Conservation (phyloP, 2,888 invertebrate species). For the Cryptocephalus moraei region DNA sequence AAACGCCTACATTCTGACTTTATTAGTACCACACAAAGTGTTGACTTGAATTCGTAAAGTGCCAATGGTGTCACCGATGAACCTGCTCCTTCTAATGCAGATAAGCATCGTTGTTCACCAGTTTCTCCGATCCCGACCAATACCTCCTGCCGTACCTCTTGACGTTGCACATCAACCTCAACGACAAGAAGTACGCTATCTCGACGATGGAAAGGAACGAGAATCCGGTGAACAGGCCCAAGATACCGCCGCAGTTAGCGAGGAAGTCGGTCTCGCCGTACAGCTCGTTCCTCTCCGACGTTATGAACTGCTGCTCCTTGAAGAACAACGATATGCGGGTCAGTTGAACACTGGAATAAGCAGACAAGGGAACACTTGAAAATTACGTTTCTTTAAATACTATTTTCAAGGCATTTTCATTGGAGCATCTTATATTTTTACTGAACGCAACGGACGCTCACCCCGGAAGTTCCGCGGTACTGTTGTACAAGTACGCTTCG, state of each 20-base stretch:
- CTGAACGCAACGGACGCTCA: conserved; percentile 10
- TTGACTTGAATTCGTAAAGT: no score
- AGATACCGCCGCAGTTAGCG: conserved; percentile 47
- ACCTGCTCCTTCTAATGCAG: conserved; percentile 13
- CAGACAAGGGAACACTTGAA: background rate
- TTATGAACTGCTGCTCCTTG: conserved; percentile 53
- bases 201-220: conserved; percentile 53
- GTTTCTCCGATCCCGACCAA: conserved; percentile 32
- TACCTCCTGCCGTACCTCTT: conserved; percentile 36
- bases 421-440: no score
- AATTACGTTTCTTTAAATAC: no score
- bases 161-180: conserved; percentile 41
- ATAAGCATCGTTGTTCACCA: conserved; percentile 25
- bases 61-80: no score
- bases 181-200: conserved; percentile 48
- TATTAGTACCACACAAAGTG: no score
- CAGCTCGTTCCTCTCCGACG: conserved; percentile 46
- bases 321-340: conserved; percentile 59
- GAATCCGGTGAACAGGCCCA: conserved; percentile 54
- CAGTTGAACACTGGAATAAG: conserved; percentile 39
- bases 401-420: no score
- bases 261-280: conserved; percentile 48
- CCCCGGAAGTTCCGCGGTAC: conserved; percentile 35
- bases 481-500: conserved; percentile 41
- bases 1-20: no score